These are phyloP conservation scores for Aplysia californica DNA, from an alignment of 1,140 invertebrate species.

Conservation along the genomic window DNA sequence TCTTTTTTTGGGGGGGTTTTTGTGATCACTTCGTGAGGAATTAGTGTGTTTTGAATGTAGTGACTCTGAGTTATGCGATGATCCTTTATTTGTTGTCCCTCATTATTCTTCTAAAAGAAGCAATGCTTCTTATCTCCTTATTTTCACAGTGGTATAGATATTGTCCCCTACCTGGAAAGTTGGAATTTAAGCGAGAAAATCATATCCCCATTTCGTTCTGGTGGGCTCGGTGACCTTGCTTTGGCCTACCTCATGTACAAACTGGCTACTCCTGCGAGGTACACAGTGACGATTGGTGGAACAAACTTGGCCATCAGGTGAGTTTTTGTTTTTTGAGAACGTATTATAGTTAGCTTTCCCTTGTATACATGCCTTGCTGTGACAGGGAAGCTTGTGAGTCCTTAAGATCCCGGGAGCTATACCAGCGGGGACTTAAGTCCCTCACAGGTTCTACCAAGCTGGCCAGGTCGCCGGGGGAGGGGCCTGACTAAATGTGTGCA, in stretches of 20 bases:
- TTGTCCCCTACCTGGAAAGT: slow-evolving; percentile 80
- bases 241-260: slow-evolving; percentile 92
- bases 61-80: neutral
- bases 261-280: slow-evolving; percentile 87
- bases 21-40: no score
- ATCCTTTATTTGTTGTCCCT: neutral
- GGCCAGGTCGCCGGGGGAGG: no score
- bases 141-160: slow-evolving; percentile 84
- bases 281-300: slow-evolving; percentile 87
- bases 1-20: no score
- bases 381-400: no score
- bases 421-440: no score
- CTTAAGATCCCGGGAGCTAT: no score
- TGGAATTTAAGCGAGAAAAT: slow-evolving; percentile 82
- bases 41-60: neutral
- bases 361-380: no score
- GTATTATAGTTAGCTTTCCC: no score
- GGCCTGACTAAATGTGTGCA: no score
- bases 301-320: slow-evolving; percentile 79
- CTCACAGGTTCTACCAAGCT: no score
- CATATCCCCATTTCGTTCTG: slow-evolving; percentile 78
- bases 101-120: neutral
- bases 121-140: slow-evolving; percentile 1
- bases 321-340: no score
- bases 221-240: slow-evolving; percentile 84